These are phyloP conservation scores for Drosophila athabasca DNA, from an alignment of 1,140 invertebrate species.

Conservation along the genomic window DNA sequence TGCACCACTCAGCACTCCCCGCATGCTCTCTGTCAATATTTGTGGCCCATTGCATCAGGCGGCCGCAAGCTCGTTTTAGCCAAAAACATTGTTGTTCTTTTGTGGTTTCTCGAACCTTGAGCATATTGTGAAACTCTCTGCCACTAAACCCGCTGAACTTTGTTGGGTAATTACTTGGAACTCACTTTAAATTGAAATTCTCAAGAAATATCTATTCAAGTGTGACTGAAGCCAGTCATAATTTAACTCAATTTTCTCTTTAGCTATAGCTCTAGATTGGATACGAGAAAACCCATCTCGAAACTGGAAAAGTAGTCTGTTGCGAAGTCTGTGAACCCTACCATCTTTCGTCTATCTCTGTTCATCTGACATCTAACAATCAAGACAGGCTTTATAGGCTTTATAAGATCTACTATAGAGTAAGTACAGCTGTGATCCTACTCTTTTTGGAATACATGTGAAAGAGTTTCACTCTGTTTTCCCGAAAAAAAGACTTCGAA, in stretches of 20 bases:
- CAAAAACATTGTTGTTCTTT: conserved; percentile 40
- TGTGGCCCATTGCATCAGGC: conserved; percentile 4
- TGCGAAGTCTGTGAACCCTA: no score
- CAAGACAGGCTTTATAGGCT: no score
- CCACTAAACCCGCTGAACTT: conserved; percentile 19
- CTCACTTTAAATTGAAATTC: neutral
- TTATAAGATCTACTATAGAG: no score
- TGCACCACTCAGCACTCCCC: neutral
- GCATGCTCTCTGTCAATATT: conserved; percentile 32
- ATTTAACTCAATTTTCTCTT: no score
- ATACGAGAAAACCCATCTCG: no score
- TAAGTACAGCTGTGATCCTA: no score
- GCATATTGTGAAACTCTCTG: conserved; percentile 8
- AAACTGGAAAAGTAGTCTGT: no score
- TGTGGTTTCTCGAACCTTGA: conserved; percentile 27
- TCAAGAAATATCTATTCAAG: conserved; percentile 1
- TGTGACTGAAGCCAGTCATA: neutral
- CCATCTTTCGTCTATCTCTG: no score
- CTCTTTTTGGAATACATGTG: no score
- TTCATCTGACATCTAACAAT: no score
- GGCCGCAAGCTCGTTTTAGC: conserved; percentile 14
- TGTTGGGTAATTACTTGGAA: neutral
- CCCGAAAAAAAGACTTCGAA: no score
- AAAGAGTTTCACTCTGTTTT: neutral
- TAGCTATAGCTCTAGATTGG: no score